Conservation (phyloP, 2,113 vertebrate species). For the Chloropsis cyanopogon region DNA sequence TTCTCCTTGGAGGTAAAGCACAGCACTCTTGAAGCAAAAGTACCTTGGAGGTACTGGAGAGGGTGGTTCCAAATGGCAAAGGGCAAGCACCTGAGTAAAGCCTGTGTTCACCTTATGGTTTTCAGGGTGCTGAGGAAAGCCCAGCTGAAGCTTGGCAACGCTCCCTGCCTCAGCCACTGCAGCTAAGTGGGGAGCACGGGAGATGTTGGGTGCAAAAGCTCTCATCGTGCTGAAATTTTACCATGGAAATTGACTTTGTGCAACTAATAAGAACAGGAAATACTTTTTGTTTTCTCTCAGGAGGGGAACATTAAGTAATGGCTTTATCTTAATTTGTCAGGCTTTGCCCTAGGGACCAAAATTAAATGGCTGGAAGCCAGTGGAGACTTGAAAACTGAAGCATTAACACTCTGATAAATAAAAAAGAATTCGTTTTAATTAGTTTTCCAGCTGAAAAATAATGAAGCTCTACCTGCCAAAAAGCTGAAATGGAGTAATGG, state of each 20-base stretch:
- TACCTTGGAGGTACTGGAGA: background rate
- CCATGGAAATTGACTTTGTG: constrained; percentile 68
- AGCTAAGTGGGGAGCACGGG: background rate
- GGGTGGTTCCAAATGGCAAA: background rate
- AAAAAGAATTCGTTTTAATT: constrained; percentile 76
- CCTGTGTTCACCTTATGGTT: background rate
- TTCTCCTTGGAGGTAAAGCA: constrained; percentile 21
- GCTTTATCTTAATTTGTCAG: constrained; percentile 89
- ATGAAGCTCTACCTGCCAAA: constrained; percentile 69
- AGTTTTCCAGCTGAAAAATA: constrained; percentile 81
- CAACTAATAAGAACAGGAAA: constrained; percentile 85
- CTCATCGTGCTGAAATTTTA: constrained; percentile 43
- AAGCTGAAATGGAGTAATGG: constrained; percentile 64
- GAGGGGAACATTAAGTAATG: constrained; percentile 79
- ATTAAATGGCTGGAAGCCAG: constrained; percentile 72
- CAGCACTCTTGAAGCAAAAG: background rate
- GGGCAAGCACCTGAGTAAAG: background rate
- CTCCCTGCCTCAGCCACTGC: background rate
- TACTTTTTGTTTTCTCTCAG: constrained; percentile 82
- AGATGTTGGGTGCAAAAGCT: background rate
- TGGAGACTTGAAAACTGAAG: constrained; percentile 52
- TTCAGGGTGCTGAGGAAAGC: background rate
- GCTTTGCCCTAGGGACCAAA: constrained; percentile 73
- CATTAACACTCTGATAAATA: constrained; percentile 77
- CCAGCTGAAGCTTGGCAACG: constrained; percentile 35